Conservation (phyloP, 2,113 vertebrate genomes). For the Solea senegalensis region DNA sequence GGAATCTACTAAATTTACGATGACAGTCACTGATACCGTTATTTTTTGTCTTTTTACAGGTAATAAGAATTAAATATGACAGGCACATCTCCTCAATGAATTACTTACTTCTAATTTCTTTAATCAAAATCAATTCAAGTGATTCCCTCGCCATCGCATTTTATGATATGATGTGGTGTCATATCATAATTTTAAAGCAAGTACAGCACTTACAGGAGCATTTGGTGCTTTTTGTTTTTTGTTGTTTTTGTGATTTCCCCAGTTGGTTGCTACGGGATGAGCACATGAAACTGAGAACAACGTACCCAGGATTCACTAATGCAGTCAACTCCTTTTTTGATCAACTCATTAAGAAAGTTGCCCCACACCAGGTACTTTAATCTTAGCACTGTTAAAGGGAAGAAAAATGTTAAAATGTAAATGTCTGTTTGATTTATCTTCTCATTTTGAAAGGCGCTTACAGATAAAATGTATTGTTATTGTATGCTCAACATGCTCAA, state of each 20-base stretch:
- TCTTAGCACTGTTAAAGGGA: background rate
- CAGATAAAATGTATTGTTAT: too few relatives aligned
- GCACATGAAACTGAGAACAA: slow-evolving; percentile 89
- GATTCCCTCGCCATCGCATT: slow-evolving; percentile 8
- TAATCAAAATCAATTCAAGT: slow-evolving; percentile 46
- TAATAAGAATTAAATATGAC: slow-evolving; percentile 38
- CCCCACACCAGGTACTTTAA: slow-evolving; percentile 84
- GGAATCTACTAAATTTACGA: background rate
- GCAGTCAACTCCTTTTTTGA: slow-evolving; percentile 88
- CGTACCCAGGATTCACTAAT: slow-evolving; percentile 86
- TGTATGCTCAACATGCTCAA: background rate
- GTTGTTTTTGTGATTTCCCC: background rate
- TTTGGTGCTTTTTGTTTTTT: slow-evolving; percentile 2
- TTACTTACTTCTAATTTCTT: slow-evolving; percentile 46
- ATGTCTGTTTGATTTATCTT: too few relatives aligned
- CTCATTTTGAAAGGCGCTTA: too few relatives aligned
- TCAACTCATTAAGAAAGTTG: slow-evolving; percentile 80
- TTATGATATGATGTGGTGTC: slow-evolving; percentile 12
- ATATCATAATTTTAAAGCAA: slow-evolving; percentile 10
- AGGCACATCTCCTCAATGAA: slow-evolving; percentile 29
- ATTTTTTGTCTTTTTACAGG: background rate
- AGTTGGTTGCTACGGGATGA: slow-evolving; percentile 90
- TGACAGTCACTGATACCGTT: slow-evolving; percentile 14
- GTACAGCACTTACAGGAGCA: slow-evolving; percentile 3
- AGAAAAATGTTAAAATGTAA: background rate